These are phyloP conservation scores for Meandrusa payeni DNA, from an alignment of 2,888 invertebrate species.

Conservation along the genomic window DNA sequence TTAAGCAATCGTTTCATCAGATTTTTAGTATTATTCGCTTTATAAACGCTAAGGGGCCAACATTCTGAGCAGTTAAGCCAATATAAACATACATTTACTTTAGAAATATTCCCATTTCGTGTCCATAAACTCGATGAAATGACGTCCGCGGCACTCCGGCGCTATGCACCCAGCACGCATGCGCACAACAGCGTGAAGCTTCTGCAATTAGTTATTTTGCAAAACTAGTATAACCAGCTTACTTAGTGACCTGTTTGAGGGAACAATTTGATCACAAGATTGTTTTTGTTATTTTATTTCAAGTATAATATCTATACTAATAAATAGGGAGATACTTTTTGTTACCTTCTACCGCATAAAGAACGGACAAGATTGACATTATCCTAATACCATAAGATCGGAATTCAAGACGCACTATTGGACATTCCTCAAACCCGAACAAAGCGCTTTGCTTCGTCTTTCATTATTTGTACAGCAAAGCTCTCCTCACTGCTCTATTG, in stretches of 20 bases:
- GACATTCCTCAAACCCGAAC: no score
- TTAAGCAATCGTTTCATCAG: constrained; percentile 18
- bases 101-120: constrained; percentile 12
- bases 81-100: constrained; percentile 4
- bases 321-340: no score
- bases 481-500: no score
- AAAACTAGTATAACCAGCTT: constrained; percentile 28
- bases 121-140: constrained; percentile 16
- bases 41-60: not conserved
- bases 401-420: no score
- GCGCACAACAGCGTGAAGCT: constrained; percentile 19
- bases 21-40: constrained; percentile 5
- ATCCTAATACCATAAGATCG: no score
- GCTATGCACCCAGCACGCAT: constrained; percentile 18
- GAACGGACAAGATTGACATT: no score
- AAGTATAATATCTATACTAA: no score
- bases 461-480: no score
- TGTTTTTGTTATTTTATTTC: no score
- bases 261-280: no score
- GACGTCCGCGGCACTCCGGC: constrained; percentile 10
- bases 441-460: no score
- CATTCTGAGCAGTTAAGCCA: not conserved
- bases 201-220: constrained; percentile 28
- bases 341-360: no score
- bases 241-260: constrained; percentile 18